phyloP scores from a whole-genome alignment of 2,888 invertebrate species.

The Drosophila nigricruria region DNA sequence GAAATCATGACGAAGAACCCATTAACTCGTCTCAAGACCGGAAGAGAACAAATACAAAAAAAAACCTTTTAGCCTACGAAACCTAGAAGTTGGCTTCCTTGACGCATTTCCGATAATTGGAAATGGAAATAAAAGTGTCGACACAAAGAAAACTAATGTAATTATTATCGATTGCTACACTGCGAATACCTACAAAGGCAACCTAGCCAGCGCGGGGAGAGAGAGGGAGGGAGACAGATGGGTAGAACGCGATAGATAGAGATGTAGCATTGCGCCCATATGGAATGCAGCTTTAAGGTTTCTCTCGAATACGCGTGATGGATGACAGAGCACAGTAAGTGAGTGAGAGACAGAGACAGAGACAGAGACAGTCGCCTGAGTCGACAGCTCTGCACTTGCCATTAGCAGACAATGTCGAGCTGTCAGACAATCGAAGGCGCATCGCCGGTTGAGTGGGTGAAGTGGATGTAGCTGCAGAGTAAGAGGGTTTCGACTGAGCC shows the following conservation, averaged over 20 bases:
- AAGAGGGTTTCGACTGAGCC: not conserved
- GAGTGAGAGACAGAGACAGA: not conserved
- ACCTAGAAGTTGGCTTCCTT: constrained; percentile 27
- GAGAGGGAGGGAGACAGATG: not conserved
- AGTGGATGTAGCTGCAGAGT: constrained; percentile 5
- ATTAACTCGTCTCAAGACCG: not conserved
- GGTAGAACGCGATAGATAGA: not conserved
- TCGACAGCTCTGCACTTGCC: constrained; percentile 48
- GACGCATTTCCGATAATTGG: constrained; percentile 34
- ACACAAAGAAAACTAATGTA: constrained; percentile 57
- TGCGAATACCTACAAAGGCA: constrained; percentile 25
- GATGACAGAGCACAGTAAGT: constrained; percentile 18
- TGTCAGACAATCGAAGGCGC: constrained; percentile 65
- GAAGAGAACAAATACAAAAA: not conserved
- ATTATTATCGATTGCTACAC: constrained; percentile 52
- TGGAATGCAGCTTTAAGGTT: constrained; percentile 53
- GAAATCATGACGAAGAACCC: constrained; percentile 2
- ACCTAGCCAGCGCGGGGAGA: not conserved
- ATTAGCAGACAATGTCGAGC: constrained; percentile 75
- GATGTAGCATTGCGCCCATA: constrained; percentile 12
- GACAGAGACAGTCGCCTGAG: not conserved
- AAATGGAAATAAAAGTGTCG: constrained; percentile 42
- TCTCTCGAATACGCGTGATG: constrained; percentile 31
- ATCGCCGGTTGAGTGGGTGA: constrained; percentile 21
- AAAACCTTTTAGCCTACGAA: not conserved